Conservation (phyloP, 2,888 invertebrate species). For the Drosophila pseudotalamancana region DNA sequence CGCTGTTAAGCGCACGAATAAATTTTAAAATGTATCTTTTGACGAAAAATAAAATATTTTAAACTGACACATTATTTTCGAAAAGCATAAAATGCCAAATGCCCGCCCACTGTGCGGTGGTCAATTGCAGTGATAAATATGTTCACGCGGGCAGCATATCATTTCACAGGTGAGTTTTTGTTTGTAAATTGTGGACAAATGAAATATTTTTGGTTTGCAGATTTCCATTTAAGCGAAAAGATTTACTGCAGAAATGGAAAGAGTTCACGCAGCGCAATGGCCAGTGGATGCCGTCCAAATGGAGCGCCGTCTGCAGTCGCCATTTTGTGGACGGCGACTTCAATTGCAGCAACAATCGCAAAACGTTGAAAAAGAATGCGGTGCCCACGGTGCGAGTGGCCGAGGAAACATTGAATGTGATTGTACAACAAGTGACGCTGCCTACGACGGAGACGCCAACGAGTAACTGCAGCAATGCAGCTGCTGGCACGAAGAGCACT, state of each 20-base stretch:
- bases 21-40: neutral
- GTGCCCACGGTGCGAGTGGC: slow-evolving; percentile 68
- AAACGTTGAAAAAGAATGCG: slow-evolving; percentile 81
- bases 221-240: slow-evolving; percentile 82
- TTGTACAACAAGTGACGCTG: slow-evolving; percentile 43
- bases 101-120: slow-evolving; percentile 84
- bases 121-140: slow-evolving; percentile 83
- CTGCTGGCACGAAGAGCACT: slow-evolving; percentile 55
- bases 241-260: slow-evolving; percentile 82
- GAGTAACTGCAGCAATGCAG: neutral
- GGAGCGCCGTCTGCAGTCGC: slow-evolving; percentile 84
- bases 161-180: slow-evolving; percentile 82
- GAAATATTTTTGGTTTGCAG: slow-evolving; percentile 52
- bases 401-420: slow-evolving; percentile 21
- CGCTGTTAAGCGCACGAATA: slow-evolving; percentile 11
- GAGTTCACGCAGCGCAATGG: slow-evolving; percentile 81
- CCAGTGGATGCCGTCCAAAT: slow-evolving; percentile 83
- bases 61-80: neutral
- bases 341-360: slow-evolving; percentile 76
- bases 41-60: neutral
- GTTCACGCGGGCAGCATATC: slow-evolving; percentile 82
- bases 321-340: slow-evolving; percentile 83
- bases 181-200: fast-evolving
- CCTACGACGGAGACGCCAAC: neutral
- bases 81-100: slow-evolving; percentile 53